Percentiles rank a stretch among this genome's conserved stretches.
These are phyloP conservation scores for Rotaria socialis DNA, from an alignment of 2,888 invertebrate species.

Conservation along the genomic window DNA sequence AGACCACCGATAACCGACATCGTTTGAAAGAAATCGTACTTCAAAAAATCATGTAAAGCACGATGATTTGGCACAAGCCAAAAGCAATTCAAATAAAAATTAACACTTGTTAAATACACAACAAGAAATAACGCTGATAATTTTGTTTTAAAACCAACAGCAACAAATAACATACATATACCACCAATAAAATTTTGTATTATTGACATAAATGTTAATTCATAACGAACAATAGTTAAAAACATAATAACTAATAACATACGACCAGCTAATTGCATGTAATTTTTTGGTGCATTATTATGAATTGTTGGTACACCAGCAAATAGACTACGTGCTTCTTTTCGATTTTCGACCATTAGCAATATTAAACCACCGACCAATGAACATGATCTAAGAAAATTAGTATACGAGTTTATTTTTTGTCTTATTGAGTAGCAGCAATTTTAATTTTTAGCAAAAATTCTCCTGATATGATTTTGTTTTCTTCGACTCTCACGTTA, in stretches of 20 bases:
- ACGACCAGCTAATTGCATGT: constrained; percentile 89
- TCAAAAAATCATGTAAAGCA: constrained; percentile 94
- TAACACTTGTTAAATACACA: constrained; percentile 77
- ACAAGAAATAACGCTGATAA: constrained; percentile 89
- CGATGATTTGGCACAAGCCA: constrained; percentile 91
- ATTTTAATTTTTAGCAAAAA: too few relatives aligned
- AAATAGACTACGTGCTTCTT: constrained; percentile 86
- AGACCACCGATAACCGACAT: constrained; percentile 96
- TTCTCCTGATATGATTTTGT: neutral
- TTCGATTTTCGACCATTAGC: constrained; percentile 88
- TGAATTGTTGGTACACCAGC: constrained; percentile 72
- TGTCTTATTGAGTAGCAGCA: too few relatives aligned
- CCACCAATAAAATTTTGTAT: constrained; percentile 86
- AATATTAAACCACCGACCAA: constrained; percentile 91
- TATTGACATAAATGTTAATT: constrained; percentile 77
- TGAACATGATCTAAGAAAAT: constrained; percentile 72
- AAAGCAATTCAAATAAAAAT: constrained; percentile 96
- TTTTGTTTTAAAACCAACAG: constrained; percentile 96
- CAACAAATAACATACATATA: constrained; percentile 85
- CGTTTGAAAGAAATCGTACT: constrained; percentile 98
- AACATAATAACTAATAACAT: constrained; percentile 97
- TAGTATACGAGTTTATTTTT: too few relatives aligned
- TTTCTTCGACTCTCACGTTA: neutral
- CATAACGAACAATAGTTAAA: constrained; percentile 86
- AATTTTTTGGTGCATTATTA: constrained; percentile 83